phyloP scores from a whole-genome alignment of 1,140 invertebrate genomes.

The Micrasema minimum region DNA sequence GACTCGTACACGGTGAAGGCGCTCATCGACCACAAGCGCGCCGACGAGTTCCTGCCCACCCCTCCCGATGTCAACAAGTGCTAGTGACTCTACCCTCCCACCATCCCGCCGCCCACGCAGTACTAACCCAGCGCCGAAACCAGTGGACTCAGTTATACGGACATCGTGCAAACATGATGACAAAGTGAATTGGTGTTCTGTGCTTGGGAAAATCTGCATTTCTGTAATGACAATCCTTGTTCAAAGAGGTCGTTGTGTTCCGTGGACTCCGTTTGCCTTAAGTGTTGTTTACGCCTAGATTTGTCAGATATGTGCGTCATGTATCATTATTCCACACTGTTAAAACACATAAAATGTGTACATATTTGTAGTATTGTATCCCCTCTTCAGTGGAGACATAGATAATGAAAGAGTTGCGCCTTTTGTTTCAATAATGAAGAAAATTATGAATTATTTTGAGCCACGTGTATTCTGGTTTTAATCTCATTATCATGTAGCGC shows the following conservation, averaged over 20 bases:
- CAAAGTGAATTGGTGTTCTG: conserved; percentile 15
- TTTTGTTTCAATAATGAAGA: conserved; percentile 8
- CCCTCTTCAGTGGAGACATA: not conserved
- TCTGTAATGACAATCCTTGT: conserved; percentile 26
- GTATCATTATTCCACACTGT: conserved; percentile 39
- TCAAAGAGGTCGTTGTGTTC: conserved; percentile 4
- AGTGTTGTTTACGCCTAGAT: conserved; percentile 46
- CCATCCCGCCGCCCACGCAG: conserved; percentile 54
- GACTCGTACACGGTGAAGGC: conserved; percentile 90
- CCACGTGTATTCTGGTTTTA: conserved; percentile 2
- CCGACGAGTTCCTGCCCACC: conserved; percentile 85
- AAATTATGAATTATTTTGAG: not conserved
- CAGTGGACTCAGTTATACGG: too few relatives aligned
- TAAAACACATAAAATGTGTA: conserved; percentile 43
- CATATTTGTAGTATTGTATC: not conserved
- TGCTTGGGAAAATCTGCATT: conserved; percentile 42
- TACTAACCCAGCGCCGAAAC: too few relatives aligned
- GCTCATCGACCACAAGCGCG: conserved; percentile 90
- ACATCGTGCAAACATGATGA: conserved; percentile 7
- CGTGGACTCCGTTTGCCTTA: conserved; percentile 38
- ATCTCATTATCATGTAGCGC: conserved; percentile 23
- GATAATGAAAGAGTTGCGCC: not conserved
- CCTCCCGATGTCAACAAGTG: conserved; percentile 87
- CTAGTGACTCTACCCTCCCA: conserved; percentile 68
- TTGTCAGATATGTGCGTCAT: conserved; percentile 31